Evolutionary conservation across 2,797 vertebrate genomes (phyloP).

Genomic region (Crax fasciolata): DNA sequence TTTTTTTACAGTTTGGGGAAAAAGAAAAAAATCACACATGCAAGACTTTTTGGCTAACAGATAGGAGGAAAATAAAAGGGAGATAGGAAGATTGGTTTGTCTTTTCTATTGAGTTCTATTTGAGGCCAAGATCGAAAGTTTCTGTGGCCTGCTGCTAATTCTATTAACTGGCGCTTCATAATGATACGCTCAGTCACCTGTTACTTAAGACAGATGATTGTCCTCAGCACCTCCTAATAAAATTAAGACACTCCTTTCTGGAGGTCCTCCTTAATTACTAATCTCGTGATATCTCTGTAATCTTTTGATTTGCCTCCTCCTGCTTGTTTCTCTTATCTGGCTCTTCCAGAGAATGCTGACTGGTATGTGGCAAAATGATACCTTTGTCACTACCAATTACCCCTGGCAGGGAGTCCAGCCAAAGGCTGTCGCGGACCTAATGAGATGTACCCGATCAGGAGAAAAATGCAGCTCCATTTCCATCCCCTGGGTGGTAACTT

Average conservation of each 20-base stretch:
- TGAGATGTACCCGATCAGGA: conserved; percentile 42
- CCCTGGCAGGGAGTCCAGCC: conserved; percentile 2
- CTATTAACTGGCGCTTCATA: neutral
- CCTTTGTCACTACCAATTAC: conserved; percentile 27
- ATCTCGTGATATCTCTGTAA: neutral
- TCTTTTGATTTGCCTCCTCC: neutral
- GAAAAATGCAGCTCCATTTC: neutral
- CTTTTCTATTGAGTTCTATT: neutral
- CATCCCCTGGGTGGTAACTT: neutral
- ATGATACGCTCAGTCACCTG: neutral
- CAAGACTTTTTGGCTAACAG: neutral
- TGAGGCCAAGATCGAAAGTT: neutral
- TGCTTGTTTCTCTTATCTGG: neutral
- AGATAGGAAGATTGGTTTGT: neutral
- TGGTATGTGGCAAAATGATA: neutral
- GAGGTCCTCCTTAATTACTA: neutral
- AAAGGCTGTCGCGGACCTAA: conserved; percentile 38
- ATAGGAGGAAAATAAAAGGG: neutral
- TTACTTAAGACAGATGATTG: neutral
- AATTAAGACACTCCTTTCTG: neutral
- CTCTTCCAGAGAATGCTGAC: neutral
- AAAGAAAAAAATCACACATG: neutral
- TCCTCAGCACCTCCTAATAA: neutral
- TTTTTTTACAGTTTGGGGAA: neutral
- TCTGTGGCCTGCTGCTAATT: neutral